Conservation (phyloP, 2,888 invertebrate genomes). For the Dysmachus trigonus region DNA sequence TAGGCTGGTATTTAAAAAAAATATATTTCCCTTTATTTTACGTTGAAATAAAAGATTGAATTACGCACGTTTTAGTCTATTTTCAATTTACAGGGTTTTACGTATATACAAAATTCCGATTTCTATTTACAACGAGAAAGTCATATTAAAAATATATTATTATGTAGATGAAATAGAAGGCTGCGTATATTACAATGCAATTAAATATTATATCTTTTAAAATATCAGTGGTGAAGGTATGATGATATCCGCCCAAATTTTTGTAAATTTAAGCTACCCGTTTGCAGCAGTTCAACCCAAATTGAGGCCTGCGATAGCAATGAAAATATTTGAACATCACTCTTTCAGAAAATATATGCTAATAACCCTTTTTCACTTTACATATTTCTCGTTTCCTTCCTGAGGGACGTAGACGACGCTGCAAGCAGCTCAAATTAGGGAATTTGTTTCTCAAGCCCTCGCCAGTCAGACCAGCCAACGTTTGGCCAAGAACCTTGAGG, state of each 20-base stretch:
- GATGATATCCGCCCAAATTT: background rate
- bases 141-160: no score
- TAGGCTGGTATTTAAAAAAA: no score
- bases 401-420: background rate
- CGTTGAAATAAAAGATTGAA: no score
- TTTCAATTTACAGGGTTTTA: no score
- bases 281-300: background rate
- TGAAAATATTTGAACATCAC: background rate
- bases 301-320: background rate
- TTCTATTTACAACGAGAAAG: no score
- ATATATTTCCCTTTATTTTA: no score
- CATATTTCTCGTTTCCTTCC: background rate
- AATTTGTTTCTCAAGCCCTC: background rate
- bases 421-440: background rate
- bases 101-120: no score
- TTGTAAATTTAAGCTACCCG: background rate
- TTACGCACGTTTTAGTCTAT: no score
- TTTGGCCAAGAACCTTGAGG: background rate
- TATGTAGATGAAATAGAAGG: background rate
- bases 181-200: background rate
- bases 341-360: background rate
- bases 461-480: background rate
- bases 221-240: no score
- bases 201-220: no score
- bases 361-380: constrained; percentile 3